phyloP scores from a whole-genome alignment of 2,797 vertebrate genomes.

The Eptatretus atami region DNA sequence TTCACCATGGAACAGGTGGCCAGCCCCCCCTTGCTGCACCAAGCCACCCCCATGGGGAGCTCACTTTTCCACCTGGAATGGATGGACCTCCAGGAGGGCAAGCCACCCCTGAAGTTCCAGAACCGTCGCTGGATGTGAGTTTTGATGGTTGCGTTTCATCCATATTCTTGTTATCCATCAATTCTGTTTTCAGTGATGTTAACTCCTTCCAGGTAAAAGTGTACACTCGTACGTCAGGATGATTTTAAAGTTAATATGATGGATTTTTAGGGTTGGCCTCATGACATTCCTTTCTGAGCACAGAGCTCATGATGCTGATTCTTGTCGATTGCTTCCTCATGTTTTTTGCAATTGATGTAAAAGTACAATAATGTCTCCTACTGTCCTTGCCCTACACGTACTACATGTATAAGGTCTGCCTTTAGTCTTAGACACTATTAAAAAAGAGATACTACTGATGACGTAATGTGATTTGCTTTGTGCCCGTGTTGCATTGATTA shows the following conservation, averaged over 20 bases:
- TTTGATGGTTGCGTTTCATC: background rate
- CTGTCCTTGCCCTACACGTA: no score
- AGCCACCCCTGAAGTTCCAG: constrained; percentile 26
- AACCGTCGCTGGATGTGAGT: constrained; percentile 65
- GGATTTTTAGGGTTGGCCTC: background rate
- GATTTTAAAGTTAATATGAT: background rate
- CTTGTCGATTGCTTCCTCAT: background rate
- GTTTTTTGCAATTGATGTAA: background rate
- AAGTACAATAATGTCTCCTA: no score
- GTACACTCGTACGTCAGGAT: background rate
- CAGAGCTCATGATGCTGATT: constrained; percentile 1
- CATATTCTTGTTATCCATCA: no score
- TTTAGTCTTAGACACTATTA: no score
- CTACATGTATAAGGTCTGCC: no score
- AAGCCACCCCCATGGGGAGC: constrained; percentile 12
- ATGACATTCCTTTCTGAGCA: constrained; percentile 7
- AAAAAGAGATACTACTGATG: no score
- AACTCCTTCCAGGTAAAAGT: no score
- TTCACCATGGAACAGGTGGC: constrained; percentile 8
- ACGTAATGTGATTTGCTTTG: no score
- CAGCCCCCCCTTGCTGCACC: background rate
- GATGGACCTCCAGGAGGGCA: constrained; percentile 14
- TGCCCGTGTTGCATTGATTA: no score
- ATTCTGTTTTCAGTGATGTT: no score
- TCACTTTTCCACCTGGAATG: constrained; percentile 18